Conservation (phyloP, 2,797 vertebrate genomes). For the Sebastes steindachneri region DNA sequence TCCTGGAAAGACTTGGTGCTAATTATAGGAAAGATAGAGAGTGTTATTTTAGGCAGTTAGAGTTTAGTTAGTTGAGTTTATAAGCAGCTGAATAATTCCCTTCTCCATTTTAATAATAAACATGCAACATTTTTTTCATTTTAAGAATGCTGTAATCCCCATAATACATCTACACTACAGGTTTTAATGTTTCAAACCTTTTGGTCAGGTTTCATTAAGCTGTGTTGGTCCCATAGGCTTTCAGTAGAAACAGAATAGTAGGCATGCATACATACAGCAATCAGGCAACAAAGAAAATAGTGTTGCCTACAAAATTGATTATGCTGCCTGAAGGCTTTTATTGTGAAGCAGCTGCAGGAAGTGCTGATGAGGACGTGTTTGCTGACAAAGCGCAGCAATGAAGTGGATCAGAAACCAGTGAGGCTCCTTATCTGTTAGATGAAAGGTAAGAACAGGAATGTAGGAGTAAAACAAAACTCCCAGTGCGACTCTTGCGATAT, state of each 20-base stretch:
- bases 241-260: not conserved
- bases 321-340: conserved; percentile 33
- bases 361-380: conserved; percentile 19
- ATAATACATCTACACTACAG: not conserved
- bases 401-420: conserved; percentile 21
- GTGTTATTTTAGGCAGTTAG: not conserved
- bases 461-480: conserved; percentile 26
- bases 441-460: conserved; percentile 7
- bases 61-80: not conserved
- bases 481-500: not conserved
- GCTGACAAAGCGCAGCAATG: conserved; percentile 22
- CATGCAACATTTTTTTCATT: not conserved
- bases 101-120: not conserved
- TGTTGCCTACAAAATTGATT: not conserved
- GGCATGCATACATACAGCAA: not conserved
- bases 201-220: not conserved
- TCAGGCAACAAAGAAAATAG: not conserved
- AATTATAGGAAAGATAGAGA: not conserved
- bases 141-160: not conserved
- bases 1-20: not conserved
- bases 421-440: conserved; percentile 28
- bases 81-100: not conserved
- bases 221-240: not conserved
- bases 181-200: not conserved
- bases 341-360: conserved; percentile 52